Evolutionary conservation across 2,797 vertebrate species (phyloP).

Genomic region (Perodicticus potto): DNA sequence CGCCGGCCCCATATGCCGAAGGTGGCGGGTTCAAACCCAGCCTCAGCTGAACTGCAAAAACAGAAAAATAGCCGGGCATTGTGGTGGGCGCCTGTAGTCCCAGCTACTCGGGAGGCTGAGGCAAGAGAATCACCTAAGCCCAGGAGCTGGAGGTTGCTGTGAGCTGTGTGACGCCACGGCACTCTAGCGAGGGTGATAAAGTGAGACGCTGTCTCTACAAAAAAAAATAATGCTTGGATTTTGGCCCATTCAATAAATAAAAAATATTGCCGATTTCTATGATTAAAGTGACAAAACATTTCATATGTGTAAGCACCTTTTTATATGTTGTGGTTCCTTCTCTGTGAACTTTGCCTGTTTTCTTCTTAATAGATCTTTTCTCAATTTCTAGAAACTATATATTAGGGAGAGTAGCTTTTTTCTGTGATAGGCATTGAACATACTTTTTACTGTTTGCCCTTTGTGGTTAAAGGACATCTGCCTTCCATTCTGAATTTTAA

Average conservation of each 20-base stretch:
- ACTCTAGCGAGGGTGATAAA: no score
- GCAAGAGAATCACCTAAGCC: no score
- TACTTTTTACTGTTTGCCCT: not conserved
- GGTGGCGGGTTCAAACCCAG: no score
- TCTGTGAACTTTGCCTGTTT: not conserved
- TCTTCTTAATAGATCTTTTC: not conserved
- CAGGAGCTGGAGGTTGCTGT: no score
- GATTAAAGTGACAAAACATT: conserved; percentile 46
- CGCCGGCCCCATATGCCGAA: no score
- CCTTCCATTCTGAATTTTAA: conserved; percentile 18
- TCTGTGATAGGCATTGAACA: not conserved
- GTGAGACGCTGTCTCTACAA: no score
- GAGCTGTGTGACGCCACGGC: no score
- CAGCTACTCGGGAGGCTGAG: no score
- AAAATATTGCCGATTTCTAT: conserved; percentile 29
- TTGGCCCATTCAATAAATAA: not conserved
- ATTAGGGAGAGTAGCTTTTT: not conserved
- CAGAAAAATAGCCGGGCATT: no score
- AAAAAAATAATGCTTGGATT: not conserved
- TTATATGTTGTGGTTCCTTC: not conserved
- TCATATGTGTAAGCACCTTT: not conserved
- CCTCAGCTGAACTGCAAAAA: no score
- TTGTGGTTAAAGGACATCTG: not conserved
- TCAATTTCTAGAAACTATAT: conserved; percentile 3
- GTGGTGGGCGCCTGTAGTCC: no score